These are phyloP conservation scores for Neodiprion pinetum DNA, from an alignment of 1,140 invertebrate species.

Conservation along the genomic window DNA sequence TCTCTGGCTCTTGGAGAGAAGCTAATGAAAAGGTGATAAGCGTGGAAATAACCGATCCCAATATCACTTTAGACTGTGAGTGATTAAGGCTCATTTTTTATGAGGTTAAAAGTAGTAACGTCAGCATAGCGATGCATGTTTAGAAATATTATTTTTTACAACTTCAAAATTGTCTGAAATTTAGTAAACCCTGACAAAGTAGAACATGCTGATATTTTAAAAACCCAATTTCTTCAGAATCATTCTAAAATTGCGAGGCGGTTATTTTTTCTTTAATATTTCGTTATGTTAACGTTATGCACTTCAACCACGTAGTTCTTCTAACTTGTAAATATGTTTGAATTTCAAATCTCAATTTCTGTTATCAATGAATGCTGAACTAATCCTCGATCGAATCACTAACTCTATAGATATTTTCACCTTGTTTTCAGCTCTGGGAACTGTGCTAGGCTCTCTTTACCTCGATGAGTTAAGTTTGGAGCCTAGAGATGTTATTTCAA, in stretches of 20 bases:
- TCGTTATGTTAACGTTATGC: no score
- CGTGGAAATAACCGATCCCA: constrained; percentile 78
- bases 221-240: not conserved
- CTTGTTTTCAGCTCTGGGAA: constrained; percentile 68
- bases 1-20: constrained; percentile 83
- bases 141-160: not conserved
- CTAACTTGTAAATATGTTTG: no score
- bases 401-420: no score
- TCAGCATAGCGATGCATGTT: not conserved
- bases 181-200: no score
- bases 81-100: constrained; percentile 17
- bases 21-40: constrained; percentile 70
- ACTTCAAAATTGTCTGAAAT: not conserved
- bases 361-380: no score
- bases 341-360: no score
- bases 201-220: not conserved
- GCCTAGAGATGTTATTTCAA: constrained; percentile 72
- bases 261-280: no score
- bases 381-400: no score
- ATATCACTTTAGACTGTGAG: constrained; percentile 75
- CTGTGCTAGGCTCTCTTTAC: constrained; percentile 82
- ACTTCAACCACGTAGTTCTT: no score
- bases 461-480: constrained; percentile 79
- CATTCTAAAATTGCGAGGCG: no score
- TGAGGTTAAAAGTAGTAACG: not conserved